phyloP scores from a whole-genome alignment of 2,113 vertebrate genomes.

The Campylomormyrus tamandua region DNA sequence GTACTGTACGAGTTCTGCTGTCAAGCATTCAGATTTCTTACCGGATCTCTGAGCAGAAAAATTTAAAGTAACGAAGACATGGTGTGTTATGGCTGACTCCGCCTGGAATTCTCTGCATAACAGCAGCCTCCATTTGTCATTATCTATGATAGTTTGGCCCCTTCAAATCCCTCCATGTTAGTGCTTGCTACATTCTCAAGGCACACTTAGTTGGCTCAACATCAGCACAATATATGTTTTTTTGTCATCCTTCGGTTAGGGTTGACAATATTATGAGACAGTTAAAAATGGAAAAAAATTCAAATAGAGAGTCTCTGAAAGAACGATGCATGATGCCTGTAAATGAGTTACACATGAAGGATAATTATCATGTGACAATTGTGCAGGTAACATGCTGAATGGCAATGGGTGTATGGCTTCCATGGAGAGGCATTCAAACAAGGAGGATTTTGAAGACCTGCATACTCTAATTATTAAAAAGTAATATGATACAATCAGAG shows the following conservation, averaged over 20 bases:
- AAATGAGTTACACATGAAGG: background rate
- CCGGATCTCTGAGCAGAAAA: background rate
- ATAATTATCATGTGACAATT: background rate
- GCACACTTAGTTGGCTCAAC: background rate
- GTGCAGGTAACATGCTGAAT: background rate
- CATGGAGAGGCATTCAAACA: background rate
- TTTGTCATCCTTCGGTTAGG: background rate
- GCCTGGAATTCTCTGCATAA: background rate
- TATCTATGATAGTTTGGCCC: background rate
- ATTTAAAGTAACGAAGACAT: background rate
- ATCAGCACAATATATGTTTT: background rate
- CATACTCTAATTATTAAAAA: background rate
- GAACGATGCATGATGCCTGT: background rate
- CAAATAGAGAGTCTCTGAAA: background rate
- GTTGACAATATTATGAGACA: background rate
- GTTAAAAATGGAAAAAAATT: background rate
- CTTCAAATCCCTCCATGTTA: background rate
- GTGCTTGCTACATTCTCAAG: background rate
- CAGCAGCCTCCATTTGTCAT: background rate
- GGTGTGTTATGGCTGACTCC: background rate
- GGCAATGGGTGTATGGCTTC: background rate
- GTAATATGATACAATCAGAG: background rate
- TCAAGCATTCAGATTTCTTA: background rate
- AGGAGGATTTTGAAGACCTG: background rate
- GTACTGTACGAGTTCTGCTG: background rate